Base-by-base conservation (phyloP, 2,113 vertebrate species). In the Argyrosomus japonicus region DNA sequence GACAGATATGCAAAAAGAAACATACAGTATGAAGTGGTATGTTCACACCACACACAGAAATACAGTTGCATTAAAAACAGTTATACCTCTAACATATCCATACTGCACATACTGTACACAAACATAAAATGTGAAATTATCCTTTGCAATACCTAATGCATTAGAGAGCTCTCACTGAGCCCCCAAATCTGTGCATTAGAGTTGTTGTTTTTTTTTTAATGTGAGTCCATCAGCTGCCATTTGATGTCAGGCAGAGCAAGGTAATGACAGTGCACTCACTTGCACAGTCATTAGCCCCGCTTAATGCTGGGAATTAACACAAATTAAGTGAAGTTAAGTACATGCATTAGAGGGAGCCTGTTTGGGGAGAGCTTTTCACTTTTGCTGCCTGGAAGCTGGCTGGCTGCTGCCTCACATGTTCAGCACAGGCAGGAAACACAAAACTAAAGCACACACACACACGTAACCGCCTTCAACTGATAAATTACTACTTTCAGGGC, bases 281-380 rank as follows among this genome's bases (percentile, higher is more conserved):
- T 89, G 88, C 85, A 82, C 86, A 84, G 93, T 93, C 92, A 93
- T 93, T 93, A 93, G 89, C 89, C 90, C 73, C 67, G 91, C 88
- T 93, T 91, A 93, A 91, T 92, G 89, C 90, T 79, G 84, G 91
- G 91, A 92, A 92, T 93, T 94, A 95, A 94, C 90, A 92, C 93
- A 94, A 94, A 94, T 95, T 93, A 94, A 94, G 90, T 92, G 81
- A 92, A 90, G 93, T 92, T 93, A 93, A 94, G 91, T 91, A 93
- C 93, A 93, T 91, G 91, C 93, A 94, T 94, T 94, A 95, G 90
- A 90, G 89, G 36, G 83, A 85, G 91, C 89, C 90, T 88, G 91
- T 92, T 93, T 89, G 85, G 57, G 85, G 64, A 86, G 82, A 92
- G 91, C 84, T 90, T 93, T 93, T 89, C 77, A 80, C 83, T 92